Percentiles rank a stretch among this genome's conserved stretches.
Evolutionary conservation across 2,797 vertebrate genomes (phyloP).

Genomic region (Urophycis tenuis): DNA sequence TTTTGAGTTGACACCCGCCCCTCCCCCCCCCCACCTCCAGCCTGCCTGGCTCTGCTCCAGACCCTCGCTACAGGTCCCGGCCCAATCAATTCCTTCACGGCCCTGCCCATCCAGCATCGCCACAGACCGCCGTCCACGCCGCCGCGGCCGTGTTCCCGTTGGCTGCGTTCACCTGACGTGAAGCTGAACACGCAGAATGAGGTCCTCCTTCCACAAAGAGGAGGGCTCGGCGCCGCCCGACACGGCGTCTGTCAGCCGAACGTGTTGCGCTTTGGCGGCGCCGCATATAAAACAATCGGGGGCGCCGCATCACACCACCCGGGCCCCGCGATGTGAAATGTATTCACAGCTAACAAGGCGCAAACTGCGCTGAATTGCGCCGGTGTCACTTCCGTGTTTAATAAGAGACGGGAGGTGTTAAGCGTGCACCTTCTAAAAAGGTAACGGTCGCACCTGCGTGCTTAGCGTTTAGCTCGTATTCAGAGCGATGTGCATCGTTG

Average conservation of each 20-base stretch:
- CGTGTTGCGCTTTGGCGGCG: background rate
- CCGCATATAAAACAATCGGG: background rate
- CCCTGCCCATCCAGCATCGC: constrained; percentile 47
- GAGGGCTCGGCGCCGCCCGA: constrained; percentile 7
- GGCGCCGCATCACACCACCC: constrained; percentile 15
- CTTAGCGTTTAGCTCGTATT: background rate
- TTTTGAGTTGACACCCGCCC: constrained; percentile 52
- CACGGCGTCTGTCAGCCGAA: constrained; percentile 15
- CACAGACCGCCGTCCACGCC: constrained; percentile 59
- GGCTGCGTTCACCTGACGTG: constrained; percentile 30
- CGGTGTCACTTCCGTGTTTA: no score
- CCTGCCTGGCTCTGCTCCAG: constrained; percentile 59
- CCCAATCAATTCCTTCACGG: constrained; percentile 66
- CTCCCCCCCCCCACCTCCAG: no score
- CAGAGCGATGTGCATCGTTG: background rate
- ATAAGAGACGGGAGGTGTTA: no score
- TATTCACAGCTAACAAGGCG: background rate
- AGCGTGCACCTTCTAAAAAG: background rate
- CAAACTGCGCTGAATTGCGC: background rate
- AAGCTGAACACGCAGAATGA: no score
- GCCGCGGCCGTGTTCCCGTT: no score
- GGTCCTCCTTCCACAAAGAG: no score
- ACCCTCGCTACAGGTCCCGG: constrained; percentile 65
- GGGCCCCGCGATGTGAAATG: background rate
- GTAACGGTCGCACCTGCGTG: background rate